Evolutionary conservation across 2,888 invertebrate genomes (phyloP).

Genomic region (Andrena hattorfiana): DNA sequence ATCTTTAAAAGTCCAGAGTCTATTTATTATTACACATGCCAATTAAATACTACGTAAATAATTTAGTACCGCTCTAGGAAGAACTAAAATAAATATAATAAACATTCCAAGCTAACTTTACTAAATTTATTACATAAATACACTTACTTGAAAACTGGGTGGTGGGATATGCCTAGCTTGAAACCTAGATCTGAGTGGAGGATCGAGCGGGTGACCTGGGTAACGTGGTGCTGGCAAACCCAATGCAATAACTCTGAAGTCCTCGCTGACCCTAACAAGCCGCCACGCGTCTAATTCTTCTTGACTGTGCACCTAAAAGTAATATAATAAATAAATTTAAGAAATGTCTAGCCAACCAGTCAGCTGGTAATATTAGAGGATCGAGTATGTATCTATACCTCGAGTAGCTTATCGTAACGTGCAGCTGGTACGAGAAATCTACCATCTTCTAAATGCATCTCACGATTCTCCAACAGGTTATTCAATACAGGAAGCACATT

Average conservation of each 20-base stretch:
- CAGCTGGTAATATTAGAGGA: neutral
- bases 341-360: neutral
- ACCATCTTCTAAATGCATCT: slow-evolving; percentile 99
- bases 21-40: neutral
- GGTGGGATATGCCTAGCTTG: slow-evolving; percentile 94
- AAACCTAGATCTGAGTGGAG: slow-evolving; percentile 97
- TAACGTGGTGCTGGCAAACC: slow-evolving; percentile 95
- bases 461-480: slow-evolving; percentile 97
- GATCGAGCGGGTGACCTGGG: slow-evolving; percentile 97
- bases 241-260: slow-evolving; percentile 97
- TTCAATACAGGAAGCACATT: slow-evolving; percentile 98
- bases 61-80: neutral
- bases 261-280: slow-evolving; percentile 95
- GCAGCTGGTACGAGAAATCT: slow-evolving; percentile 95
- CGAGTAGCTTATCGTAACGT: slow-evolving; percentile 94
- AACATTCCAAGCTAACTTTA: slow-evolving; percentile 4
- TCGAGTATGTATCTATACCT: slow-evolving; percentile 86
- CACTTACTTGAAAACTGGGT: slow-evolving; percentile 88
- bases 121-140: slow-evolving; percentile 13
- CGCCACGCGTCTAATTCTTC: slow-evolving; percentile 94
- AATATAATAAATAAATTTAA: slow-evolving; percentile 5
- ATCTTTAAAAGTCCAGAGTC: neutral
- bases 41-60: neutral
- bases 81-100: neutral
- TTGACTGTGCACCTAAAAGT: slow-evolving; percentile 90